Evolutionary conservation across 92 coral and sea anemone species (phyloP).

Genomic region (Chrysogorgia sp.): DNA sequence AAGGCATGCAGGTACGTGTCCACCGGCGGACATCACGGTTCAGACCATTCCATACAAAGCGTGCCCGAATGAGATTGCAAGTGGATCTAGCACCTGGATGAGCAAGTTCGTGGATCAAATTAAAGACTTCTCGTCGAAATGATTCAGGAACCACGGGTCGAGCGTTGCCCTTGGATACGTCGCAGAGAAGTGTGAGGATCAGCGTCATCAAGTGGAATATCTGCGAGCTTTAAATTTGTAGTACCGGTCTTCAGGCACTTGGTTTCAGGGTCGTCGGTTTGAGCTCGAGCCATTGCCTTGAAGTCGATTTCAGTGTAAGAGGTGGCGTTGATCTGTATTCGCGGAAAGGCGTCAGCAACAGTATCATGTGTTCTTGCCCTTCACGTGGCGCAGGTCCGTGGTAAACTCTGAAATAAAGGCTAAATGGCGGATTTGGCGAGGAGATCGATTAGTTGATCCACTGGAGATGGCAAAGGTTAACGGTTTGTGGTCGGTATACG

Average conservation of each 20-base stretch:
- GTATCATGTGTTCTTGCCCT: background rate
- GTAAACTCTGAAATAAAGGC: no score
- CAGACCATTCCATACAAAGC: conserved; percentile 13
- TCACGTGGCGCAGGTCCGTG: no score
- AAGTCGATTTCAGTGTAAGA: background rate
- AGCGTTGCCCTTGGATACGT: conserved; percentile 1
- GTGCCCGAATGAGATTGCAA: conserved; percentile 5
- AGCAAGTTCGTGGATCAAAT: conserved; percentile 2
- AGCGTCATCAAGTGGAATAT: background rate
- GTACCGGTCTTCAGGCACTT: background rate
- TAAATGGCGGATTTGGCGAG: conserved; percentile 9
- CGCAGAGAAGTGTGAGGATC: conserved; percentile 4
- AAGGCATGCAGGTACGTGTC: conserved; percentile 6
- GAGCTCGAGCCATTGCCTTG: background rate
- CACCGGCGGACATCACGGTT: conserved; percentile 18
- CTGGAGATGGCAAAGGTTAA: conserved; percentile 16
- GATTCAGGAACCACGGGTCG: conserved; percentile 14
- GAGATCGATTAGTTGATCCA: conserved; percentile 13
- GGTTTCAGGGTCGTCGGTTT: background rate
- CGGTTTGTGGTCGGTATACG: conserved; percentile 25
- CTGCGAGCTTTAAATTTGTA: background rate
- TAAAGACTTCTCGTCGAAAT: conserved; percentile 12
- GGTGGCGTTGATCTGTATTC: conserved; percentile 15
- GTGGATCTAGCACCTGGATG: conserved; percentile 11
- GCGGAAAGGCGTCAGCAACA: background rate